Base-by-base conservation (phyloP, 2,113 vertebrate species). In the Struthio camelus region DNA sequence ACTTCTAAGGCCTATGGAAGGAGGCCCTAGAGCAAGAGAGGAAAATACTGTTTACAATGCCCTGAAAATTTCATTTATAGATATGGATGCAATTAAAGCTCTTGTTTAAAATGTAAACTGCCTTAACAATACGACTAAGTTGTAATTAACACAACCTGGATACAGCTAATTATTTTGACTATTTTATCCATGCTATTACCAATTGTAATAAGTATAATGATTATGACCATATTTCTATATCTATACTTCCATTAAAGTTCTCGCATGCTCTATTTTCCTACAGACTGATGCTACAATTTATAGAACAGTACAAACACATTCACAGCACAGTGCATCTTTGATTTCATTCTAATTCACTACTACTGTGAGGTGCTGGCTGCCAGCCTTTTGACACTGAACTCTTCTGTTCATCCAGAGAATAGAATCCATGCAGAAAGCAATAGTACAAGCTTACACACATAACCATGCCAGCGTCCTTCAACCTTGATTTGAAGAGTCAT, bases 371-470 rank as follows among this genome's bases (percentile, higher is more conserved):
- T 48, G 51, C 54, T 87, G 66, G 77, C 80, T 95, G 70, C 73
- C 90, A 91, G 73, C 82, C 65, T n/a, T n/a, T 69, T 62, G 66
- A 85, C 94, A 94, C 38, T 8, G 20, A 90, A 90, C 71, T 89
- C 87, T 84, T 84, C 82, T 73, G 18, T 95, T 94, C 27, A 32
- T 51, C 48, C 76, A 66, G 48, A 89, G 89, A 76, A 79, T 2
- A 96, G 42, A 42, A 88, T 67, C 56, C 6, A 14, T 27, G 42
- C 32, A 79, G 56, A 76, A 91, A 38, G 46, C 46, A 81, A 22
- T 4, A 44, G 13, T 40, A 64, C 46, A 61, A 65, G n/a, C 48
- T 89, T 59, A 75, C 24, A 87, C 6, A 6, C 38, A 76, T 22
- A 51, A 53, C 38, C 32, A 80, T 79, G 76, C 38, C 92, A 86